A percentile compares a stretch with the other conserved stretches of the same genome.
phyloP scores from a whole-genome alignment of 2,113 vertebrate genomes.

The Ornithorhynchus anatinus region DNA sequence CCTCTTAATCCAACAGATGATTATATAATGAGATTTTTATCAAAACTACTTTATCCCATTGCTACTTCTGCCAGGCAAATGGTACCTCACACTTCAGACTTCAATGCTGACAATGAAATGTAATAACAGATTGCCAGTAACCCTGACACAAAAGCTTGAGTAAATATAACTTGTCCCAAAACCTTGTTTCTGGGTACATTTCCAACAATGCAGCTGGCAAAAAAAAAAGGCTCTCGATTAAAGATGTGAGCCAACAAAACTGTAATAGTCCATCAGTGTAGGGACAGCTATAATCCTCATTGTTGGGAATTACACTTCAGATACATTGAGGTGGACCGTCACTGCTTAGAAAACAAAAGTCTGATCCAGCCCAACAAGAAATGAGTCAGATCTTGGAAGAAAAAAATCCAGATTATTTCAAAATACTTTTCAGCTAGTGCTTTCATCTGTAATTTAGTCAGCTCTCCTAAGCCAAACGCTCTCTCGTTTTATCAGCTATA shows the following conservation, averaged over 20 bases:
- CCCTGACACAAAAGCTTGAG: constrained; percentile 26
- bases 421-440: not conserved
- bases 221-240: constrained; percentile 27
- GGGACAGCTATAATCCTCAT: constrained; percentile 29
- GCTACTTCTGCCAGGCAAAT: not conserved
- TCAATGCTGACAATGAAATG: constrained; percentile 18
- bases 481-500: not conserved
- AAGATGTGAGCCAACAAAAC: constrained; percentile 47
- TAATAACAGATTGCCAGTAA: constrained; percentile 9
- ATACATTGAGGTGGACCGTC: constrained; percentile 31
- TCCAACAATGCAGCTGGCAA: not conserved
- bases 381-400: constrained; percentile 20
- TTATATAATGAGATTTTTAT: constrained; percentile 45
- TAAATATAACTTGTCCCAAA: constrained; percentile 27
- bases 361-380: constrained; percentile 27
- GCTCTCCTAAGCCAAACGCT: not conserved
- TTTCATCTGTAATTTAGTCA: constrained; percentile 6
- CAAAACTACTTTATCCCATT: constrained; percentile 25
- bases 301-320: constrained; percentile 50
- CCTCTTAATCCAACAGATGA: constrained; percentile 28
- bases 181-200: constrained; percentile 14
- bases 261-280: constrained; percentile 17
- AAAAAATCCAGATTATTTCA: not conserved
- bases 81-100: not conserved
- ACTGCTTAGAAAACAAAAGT: constrained; percentile 24